These are phyloP conservation scores for Dorcus parallelipipedus DNA, from an alignment of 2,888 invertebrate genomes.

Conservation along the genomic window DNA sequence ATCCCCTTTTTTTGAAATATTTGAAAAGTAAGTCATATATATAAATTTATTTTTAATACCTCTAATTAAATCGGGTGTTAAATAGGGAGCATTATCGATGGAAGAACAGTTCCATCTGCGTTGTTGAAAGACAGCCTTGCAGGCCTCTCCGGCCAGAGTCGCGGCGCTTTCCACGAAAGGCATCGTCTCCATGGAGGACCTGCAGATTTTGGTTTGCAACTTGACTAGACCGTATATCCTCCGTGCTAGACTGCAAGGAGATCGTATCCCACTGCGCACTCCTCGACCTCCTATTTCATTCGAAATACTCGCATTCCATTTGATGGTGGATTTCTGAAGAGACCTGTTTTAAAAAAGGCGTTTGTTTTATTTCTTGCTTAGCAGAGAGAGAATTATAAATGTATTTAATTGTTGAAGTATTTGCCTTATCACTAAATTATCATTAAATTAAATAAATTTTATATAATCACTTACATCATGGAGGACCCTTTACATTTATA, in stretches of 20 bases:
- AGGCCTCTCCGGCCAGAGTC: slow-evolving; percentile 63
- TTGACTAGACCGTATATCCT: slow-evolving; percentile 54
- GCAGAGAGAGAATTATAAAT: neutral
- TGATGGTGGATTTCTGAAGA: slow-evolving; percentile 43
- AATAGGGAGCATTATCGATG: slow-evolving; percentile 65
- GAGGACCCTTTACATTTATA: too few relatives aligned
- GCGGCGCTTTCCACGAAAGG: slow-evolving; percentile 74
- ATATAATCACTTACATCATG: too few relatives aligned
- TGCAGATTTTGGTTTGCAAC: slow-evolving; percentile 63
- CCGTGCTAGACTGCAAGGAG: slow-evolving; percentile 43
- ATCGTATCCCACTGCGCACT: slow-evolving; percentile 40
- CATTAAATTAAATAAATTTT: too few relatives aligned
- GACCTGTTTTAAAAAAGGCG: slow-evolving; percentile 32
- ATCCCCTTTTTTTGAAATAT: too few relatives aligned
- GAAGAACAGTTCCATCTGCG: slow-evolving; percentile 84
- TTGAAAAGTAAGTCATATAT: too few relatives aligned
- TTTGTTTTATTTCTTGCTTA: neutral
- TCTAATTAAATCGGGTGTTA: slow-evolving; percentile 72
- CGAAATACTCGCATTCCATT: slow-evolving; percentile 37
- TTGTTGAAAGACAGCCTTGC: slow-evolving; percentile 67
- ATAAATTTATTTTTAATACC: slow-evolving; percentile 50
- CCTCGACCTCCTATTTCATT: slow-evolving; percentile 38
- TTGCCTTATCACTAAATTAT: too few relatives aligned
- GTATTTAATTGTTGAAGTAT: too few relatives aligned
- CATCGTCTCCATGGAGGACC: slow-evolving; percentile 68